Base-by-base conservation (phyloP, 2,888 invertebrate genomes). In the Cataglyphis rosenhaueri region DNA sequence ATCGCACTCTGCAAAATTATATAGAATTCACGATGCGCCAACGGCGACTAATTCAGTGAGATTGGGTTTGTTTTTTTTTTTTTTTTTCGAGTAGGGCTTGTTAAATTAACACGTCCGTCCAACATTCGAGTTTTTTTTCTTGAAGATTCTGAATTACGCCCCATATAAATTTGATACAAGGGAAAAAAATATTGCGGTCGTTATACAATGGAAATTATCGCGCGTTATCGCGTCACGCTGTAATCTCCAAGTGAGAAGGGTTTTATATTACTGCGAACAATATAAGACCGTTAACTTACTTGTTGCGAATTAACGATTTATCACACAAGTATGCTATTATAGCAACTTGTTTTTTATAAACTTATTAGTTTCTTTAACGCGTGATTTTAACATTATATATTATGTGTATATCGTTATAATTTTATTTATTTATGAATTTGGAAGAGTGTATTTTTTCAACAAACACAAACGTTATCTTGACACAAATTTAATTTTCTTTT, bases 1-100 rank as follows among this genome's bases (percentile, higher is more conserved):
- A 90, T 89, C 88, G 86, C 87, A 86, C 82, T 85, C 87, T 88
- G 88, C 87, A 89, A 91, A 92, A 92, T 92, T 92, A 90, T 89
- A 76, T 84, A 86, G 88, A 91, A 92, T 92, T 91, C 91, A 41
- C 44, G 91, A 92, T 88, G 90, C 87, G 84, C 87, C 85, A 85
- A 84, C 70, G 86, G 75, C 82, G 78, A 57, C 41, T 55, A 57
- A 44, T 78, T 70, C 35, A 59, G 44, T 44, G 78, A 68, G 44
- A 44, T 78, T 25, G 57, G 44, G 44, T 59, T 41, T 15, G 3
- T 59, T 78, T 70, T 70, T 21, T 21, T 21, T 21, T 21, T 70
- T 59, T 78, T 70, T 70, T 70, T 61, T 79, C 12, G 10, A 59
- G 32, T n/a, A 44, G 35, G 12, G 35, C 18, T 61, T 21, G 44